These are phyloP conservation scores for Brachionus calyciflorus DNA, from an alignment of 1,140 invertebrate species.

Conservation along the genomic window DNA sequence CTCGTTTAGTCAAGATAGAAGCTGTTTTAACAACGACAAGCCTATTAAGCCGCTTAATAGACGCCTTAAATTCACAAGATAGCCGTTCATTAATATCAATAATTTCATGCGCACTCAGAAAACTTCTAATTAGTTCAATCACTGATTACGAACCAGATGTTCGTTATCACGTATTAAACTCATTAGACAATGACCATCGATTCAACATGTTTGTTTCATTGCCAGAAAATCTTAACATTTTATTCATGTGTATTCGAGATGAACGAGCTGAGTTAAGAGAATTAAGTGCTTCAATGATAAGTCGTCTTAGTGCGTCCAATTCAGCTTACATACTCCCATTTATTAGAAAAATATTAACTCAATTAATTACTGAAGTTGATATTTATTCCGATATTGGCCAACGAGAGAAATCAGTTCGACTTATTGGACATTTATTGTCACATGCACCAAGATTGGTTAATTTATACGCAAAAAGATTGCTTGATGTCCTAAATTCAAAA, in stretches of 20 bases:
- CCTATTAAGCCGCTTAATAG: neutral
- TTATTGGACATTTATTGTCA: constrained; percentile 88
- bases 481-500: constrained; percentile 66
- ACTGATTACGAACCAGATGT: constrained; percentile 75
- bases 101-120: constrained; percentile 34
- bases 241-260: constrained; percentile 93
- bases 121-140: constrained; percentile 9
- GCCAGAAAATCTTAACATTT: constrained; percentile 83
- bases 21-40: neutral
- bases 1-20: constrained; percentile 24
- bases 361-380: constrained; percentile 75
- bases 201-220: constrained; percentile 93
- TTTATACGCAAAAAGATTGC: constrained; percentile 91
- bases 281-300: constrained; percentile 84
- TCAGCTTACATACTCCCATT: constrained; percentile 97
- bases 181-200: constrained; percentile 72
- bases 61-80: constrained; percentile 6
- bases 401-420: constrained; percentile 89
- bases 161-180: constrained; percentile 83
- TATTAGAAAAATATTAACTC: constrained; percentile 83
- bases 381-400: constrained; percentile 78
- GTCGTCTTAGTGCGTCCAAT: constrained; percentile 78
- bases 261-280: constrained; percentile 96
- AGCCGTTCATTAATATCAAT: neutral
- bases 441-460: constrained; percentile 87